A percentile compares a stretch with the other conserved stretches of the same genome.
Evolutionary conservation across 2,888 invertebrate species (phyloP).

Genomic region (Drosophila meridionalis): DNA sequence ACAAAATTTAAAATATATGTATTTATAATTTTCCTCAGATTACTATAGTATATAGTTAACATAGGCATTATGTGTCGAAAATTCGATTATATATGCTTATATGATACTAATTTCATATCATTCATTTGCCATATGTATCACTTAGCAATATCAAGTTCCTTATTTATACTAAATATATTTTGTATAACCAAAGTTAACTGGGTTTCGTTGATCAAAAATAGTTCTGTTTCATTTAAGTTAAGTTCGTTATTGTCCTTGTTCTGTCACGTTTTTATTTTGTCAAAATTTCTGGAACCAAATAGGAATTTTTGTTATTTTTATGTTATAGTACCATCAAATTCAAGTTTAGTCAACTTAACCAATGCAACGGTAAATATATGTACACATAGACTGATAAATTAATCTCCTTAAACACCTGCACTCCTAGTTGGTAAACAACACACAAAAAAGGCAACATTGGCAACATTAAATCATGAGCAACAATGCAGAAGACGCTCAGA

Average conservation of each 20-base stretch:
- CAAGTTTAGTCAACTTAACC: constrained; percentile 20
- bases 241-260: constrained; percentile 14
- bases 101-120: neutral
- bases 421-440: neutral
- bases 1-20: neutral
- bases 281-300: constrained; percentile 40
- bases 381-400: neutral
- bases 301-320: constrained; percentile 32
- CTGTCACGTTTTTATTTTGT: constrained; percentile 22
- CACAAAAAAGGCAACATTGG: neutral
- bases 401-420: no score
- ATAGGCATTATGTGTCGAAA: constrained; percentile 5
- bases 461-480: constrained; percentile 56
- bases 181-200: constrained; percentile 6
- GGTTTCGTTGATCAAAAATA: neutral
- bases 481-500: constrained; percentile 70
- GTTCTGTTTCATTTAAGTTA: neutral
- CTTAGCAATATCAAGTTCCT: neutral
- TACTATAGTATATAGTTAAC: constrained; percentile 6
- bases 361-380: constrained; percentile 35
- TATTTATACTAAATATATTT: constrained; percentile 1
- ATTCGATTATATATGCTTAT: neutral
- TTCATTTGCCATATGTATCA: neutral
- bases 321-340: constrained; percentile 32
- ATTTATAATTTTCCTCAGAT: neutral